Evolutionary conservation across 92 coral and sea anemone species (phyloP).

Genomic region (Bergia puertoricense): DNA sequence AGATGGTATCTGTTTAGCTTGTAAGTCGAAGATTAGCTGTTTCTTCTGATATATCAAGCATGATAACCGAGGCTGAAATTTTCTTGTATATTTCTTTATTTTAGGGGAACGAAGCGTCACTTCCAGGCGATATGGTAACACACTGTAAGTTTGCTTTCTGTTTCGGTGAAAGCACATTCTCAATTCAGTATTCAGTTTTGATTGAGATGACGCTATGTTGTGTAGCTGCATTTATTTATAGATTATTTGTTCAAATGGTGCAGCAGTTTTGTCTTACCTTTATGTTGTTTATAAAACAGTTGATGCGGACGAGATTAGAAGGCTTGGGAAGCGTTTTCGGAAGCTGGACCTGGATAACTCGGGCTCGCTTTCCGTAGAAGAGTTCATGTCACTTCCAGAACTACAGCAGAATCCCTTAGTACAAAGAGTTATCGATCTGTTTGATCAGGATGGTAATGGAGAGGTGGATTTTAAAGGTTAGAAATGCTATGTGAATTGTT

Average conservation of each 20-base stretch:
- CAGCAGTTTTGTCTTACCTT: constrained; percentile 42
- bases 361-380: constrained; percentile 96
- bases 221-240: constrained; percentile 40
- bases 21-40: constrained; percentile 29
- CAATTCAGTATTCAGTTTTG: constrained; percentile 37
- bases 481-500: constrained; percentile 42
- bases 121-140: constrained; percentile 95
- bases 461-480: constrained; percentile 99
- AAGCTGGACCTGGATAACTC: constrained; percentile 96
- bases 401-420: constrained; percentile 96
- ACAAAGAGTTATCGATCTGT: constrained; percentile 96
- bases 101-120: constrained; percentile 95
- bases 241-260: constrained; percentile 33
- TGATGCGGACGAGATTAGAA: constrained; percentile 95
- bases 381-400: constrained; percentile 98
- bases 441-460: constrained; percentile 97
- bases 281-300: constrained; percentile 65
- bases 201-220: constrained; percentile 20
- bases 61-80: background rate
- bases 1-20: constrained; percentile 37
- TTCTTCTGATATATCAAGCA: constrained; percentile 12
- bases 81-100: constrained; percentile 40
- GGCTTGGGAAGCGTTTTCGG: constrained; percentile 96
- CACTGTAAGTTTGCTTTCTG: constrained; percentile 82
- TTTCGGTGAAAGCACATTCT: constrained; percentile 4